These are phyloP conservation scores for Gallinago jamesoni DNA, from an alignment of 2,113 vertebrate genomes.

Conservation along the genomic window DNA sequence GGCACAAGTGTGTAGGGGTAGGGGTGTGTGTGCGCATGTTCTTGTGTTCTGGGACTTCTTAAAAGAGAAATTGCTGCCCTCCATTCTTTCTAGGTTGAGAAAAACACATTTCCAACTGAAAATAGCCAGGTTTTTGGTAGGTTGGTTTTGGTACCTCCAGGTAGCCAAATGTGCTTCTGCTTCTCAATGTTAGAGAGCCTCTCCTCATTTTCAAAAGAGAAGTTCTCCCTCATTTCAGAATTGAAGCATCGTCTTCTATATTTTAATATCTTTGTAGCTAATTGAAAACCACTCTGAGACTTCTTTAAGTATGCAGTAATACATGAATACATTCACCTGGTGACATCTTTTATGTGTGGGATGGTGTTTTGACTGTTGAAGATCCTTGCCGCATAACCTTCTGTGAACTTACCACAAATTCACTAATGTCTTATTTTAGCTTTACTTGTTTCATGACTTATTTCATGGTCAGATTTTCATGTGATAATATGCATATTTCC, in stretches of 20 bases:
- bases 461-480: background rate
- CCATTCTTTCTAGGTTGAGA: background rate
- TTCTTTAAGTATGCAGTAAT: background rate
- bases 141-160: background rate
- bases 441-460: background rate
- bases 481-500: background rate
- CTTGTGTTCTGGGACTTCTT: background rate
- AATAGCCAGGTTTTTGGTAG: background rate
- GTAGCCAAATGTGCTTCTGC: background rate
- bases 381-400: background rate
- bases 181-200: background rate
- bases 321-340: background rate
- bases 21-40: no score
- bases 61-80: background rate
- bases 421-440: background rate
- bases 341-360: background rate
- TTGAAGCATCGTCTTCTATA: background rate
- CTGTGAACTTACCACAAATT: background rate
- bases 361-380: background rate
- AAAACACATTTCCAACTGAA: background rate
- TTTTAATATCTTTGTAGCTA: background rate
- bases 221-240: background rate
- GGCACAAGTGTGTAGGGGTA: background rate
- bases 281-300: background rate
- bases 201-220: background rate